phyloP scores from a whole-genome alignment of 2,113 vertebrate genomes.

The Microcebus lehilahytsara region DNA sequence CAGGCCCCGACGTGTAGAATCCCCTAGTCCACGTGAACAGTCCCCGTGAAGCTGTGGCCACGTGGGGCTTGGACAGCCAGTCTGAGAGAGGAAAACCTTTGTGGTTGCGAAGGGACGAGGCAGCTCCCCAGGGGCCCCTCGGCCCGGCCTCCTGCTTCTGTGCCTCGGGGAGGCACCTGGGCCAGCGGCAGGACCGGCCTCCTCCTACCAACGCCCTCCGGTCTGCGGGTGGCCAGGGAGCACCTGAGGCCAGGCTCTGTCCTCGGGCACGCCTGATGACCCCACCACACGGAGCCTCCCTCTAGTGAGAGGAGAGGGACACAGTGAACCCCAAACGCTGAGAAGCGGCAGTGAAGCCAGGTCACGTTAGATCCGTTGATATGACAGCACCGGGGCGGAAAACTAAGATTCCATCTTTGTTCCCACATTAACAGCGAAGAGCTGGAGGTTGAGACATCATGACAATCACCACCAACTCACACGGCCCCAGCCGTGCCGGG shows the following conservation, averaged over 20 bases:
- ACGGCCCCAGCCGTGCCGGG: too few relatives aligned
- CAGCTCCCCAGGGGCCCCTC: neutral
- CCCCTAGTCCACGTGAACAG: too few relatives aligned
- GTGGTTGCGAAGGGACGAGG: neutral
- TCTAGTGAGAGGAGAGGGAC: neutral
- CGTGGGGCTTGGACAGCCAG: neutral
- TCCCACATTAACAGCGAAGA: neutral
- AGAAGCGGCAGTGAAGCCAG: neutral
- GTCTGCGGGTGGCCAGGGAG: rapidly evolving
- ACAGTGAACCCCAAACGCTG: neutral
- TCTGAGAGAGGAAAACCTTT: neutral
- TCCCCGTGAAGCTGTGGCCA: too few relatives aligned
- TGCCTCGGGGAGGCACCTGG: rapidly evolving
- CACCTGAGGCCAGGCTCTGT: neutral
- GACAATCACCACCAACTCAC: neutral
- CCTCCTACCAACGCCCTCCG: too few relatives aligned
- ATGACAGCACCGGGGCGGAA: neutral
- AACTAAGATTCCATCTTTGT: rapidly evolving
- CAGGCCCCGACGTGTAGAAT: too few relatives aligned
- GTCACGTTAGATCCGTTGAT: rapidly evolving
- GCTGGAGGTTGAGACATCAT: neutral
- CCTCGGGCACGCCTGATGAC: neutral
- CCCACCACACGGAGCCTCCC: neutral
- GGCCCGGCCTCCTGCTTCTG: neutral
- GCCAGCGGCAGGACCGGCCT: neutral